Evolutionary conservation across 2,888 invertebrate genomes (phyloP), one percentile per base, ranked within the genome.

Genomic region (Osmoderma eremita): DNA sequence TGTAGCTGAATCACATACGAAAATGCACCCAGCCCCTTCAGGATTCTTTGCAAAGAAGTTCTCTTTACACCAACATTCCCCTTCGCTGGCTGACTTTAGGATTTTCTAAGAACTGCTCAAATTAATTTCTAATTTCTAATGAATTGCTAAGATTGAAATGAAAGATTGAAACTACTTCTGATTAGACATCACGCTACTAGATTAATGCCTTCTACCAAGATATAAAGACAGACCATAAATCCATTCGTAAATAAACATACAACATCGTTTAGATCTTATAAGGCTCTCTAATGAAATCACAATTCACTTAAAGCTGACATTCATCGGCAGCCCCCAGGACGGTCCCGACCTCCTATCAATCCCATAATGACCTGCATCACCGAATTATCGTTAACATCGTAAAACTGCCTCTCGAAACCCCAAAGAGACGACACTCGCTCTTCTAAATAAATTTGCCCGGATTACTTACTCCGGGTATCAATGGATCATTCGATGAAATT

Each of bases 401-500:
- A 61, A 61, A 61, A 45, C 45, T 58, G 58, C 42, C 58, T 42
- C 42, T 17, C 41, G 13, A 24, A 13, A 17, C 17, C 17, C 18
- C 15, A 18, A 61, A 61, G 45, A 65, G 65, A 20, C 61, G 48
- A 42, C 53, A 42, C 51, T 61, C 41, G 42, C 36, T 45, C 24
- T 45, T 50, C 65, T 73, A 72, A 72, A 69, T 72, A 72, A 73
- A 73, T 73, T 73, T 69, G 70, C 70, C 36, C 64, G 67, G 73
- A 71, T 75, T 73, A 72, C 73, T 69, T 72, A 71, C 73, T 73
- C 67, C 64, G 42, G 58, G 48, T 63, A 71, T 72, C 70, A 71
- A 71, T 69, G 68, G 68, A 70, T 74, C 73, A 75, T 75, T 73
- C 72, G 72, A 75, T 75, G 71, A 75, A 74, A 75, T 75, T 74